phyloP scores from a whole-genome alignment of 2,113 vertebrate species.

The Spea bombifrons region DNA sequence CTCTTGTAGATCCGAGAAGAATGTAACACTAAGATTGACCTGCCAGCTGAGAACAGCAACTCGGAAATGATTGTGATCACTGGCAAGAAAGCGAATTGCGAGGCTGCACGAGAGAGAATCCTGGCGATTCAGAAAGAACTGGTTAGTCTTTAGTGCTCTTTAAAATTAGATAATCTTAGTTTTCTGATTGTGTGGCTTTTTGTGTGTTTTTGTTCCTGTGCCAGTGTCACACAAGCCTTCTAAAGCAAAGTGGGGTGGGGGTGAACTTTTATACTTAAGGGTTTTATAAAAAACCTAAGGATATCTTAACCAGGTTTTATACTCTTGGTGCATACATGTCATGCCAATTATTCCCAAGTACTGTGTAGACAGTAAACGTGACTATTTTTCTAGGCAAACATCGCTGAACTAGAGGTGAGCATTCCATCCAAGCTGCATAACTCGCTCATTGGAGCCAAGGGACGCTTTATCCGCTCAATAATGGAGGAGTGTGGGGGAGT shows the following conservation, averaged over 20 bases:
- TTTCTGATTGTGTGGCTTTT: no score
- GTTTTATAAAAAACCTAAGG: no score
- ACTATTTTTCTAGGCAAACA: slow-evolving; percentile 78
- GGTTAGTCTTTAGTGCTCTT: slow-evolving; percentile 61
- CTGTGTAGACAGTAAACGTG: no score
- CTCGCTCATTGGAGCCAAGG: slow-evolving; percentile 94
- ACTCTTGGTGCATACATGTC: no score
- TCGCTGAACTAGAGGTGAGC: slow-evolving; percentile 89
- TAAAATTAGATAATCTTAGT: neutral
- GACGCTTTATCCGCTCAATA: slow-evolving; percentile 93
- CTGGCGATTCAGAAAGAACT: slow-evolving; percentile 96
- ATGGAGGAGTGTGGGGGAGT: slow-evolving; percentile 98
- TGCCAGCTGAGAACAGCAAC: slow-evolving; percentile 97
- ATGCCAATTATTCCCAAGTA: no score
- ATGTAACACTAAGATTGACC: slow-evolving; percentile 95
- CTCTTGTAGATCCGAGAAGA: slow-evolving; percentile 90
- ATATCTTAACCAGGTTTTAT: no score
- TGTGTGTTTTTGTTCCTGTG: no score
- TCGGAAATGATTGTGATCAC: slow-evolving; percentile 98
- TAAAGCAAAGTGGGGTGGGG: no score
- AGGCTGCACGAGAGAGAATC: slow-evolving; percentile 85
- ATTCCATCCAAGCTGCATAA: slow-evolving; percentile 96
- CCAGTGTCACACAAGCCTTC: neutral
- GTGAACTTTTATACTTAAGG: no score
- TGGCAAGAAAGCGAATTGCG: slow-evolving; percentile 93